These are phyloP conservation scores for Clarias pachynema DNA, from an alignment of 2,797 vertebrate genomes.

Conservation along the genomic window DNA sequence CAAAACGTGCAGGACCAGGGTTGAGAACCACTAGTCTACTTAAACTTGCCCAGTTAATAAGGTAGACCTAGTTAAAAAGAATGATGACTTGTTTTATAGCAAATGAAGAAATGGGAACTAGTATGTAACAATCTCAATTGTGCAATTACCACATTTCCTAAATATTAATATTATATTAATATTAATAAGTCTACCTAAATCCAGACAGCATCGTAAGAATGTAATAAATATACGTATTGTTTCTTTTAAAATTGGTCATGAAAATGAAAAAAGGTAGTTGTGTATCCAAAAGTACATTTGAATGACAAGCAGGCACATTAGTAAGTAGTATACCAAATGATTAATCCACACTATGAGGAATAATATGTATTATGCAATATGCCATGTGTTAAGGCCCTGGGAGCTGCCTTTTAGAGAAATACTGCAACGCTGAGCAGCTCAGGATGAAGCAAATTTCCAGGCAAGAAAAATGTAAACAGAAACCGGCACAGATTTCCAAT, in stretches of 20 bases:
- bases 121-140: background rate
- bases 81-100: background rate
- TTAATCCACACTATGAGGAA: background rate
- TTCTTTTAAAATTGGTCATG: background rate
- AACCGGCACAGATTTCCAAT: background rate
- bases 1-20: too few species aligned
- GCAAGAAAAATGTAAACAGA: background rate
- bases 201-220: background rate
- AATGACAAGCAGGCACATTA: background rate
- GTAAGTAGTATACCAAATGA: background rate
- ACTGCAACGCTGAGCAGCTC: background rate
- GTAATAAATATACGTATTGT: background rate
- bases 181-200: background rate
- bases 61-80: background rate
- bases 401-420: background rate
- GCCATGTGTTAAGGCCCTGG: background rate
- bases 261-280: background rate
- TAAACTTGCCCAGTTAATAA: background rate
- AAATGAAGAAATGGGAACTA: background rate
- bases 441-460: background rate
- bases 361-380: background rate
- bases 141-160: background rate
- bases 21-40: too few species aligned
- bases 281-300: background rate
- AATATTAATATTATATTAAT: background rate